Evolutionary conservation across 2,888 invertebrate species (phyloP).

Genomic region (Drosophila tripunctata): DNA sequence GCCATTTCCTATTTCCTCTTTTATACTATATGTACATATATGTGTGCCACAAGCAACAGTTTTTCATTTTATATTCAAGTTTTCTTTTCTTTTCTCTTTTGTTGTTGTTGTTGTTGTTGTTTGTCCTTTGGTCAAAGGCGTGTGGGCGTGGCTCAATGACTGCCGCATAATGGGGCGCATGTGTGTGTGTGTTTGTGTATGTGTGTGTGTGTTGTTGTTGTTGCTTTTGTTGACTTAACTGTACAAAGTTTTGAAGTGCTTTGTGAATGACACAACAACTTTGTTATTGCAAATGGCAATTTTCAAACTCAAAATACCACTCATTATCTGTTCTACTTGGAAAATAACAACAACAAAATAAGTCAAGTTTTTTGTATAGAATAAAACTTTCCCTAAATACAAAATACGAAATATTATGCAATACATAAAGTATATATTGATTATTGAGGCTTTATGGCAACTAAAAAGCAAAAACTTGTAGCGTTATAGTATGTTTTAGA

Average conservation of each 20-base stretch:
- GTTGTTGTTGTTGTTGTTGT: constrained; percentile 1
- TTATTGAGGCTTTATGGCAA: too few species aligned
- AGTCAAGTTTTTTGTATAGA: neutral
- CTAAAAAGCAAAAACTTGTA: too few species aligned
- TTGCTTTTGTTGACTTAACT: constrained; percentile 34
- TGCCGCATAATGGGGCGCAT: constrained; percentile 15
- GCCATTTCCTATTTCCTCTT: constrained; percentile 26
- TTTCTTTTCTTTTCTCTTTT: constrained; percentile 16
- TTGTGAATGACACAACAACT: constrained; percentile 30
- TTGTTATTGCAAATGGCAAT: constrained; percentile 23
- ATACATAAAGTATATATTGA: too few species aligned
- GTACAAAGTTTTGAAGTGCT: constrained; percentile 52
- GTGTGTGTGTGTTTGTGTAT: neutral
- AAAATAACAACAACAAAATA: neutral
- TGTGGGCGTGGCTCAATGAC: constrained; percentile 27
- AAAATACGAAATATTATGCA: neutral
- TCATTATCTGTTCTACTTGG: constrained; percentile 25
- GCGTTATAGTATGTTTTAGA: too few species aligned
- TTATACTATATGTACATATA: constrained; percentile 19
- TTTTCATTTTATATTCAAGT: constrained; percentile 41
- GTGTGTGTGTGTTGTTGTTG: neutral
- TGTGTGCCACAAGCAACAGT: constrained; percentile 51
- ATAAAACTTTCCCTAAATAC: too few species aligned
- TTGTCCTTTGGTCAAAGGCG: constrained; percentile 53
- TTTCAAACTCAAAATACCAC: constrained; percentile 27